Evolutionary conservation across 1,140 invertebrate species (phyloP).

Genomic region (Fopius arisanus): DNA sequence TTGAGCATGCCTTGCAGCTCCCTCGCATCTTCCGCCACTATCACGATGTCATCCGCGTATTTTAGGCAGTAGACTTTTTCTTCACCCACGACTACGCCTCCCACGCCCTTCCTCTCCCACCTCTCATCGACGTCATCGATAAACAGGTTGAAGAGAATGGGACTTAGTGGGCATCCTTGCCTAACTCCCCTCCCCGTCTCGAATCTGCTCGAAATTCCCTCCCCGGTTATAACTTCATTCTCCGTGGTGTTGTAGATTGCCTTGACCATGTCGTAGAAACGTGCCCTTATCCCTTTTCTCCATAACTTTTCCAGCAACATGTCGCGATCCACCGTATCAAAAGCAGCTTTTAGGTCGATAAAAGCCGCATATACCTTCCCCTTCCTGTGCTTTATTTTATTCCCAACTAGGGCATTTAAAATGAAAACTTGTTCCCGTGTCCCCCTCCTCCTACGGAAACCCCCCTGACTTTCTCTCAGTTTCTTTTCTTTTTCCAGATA

Average conservation of each 20-base stretch:
- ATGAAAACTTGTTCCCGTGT: not conserved
- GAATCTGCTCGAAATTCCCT: not conserved
- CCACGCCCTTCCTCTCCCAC: not conserved
- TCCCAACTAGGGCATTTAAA: too few relatives aligned
- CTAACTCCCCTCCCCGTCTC: not conserved
- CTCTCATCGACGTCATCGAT: conserved; percentile 9
- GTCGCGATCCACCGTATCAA: too few relatives aligned
- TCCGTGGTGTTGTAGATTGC: not conserved
- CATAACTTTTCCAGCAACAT: too few relatives aligned
- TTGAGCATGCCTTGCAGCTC: not conserved
- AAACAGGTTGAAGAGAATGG: too few relatives aligned
- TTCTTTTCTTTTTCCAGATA: not conserved
- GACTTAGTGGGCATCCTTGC: not conserved
- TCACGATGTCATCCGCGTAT: conserved; percentile 23
- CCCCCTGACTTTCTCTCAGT: not conserved
- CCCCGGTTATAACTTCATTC: not conserved
- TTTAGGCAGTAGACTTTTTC: conserved; percentile 2
- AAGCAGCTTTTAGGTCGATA: too few relatives aligned
- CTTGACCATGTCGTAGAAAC: too few relatives aligned
- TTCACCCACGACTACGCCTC: conserved; percentile 12
- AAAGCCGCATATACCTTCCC: too few relatives aligned
- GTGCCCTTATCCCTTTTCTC: too few relatives aligned
- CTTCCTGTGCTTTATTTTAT: too few relatives aligned
- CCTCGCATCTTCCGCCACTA: not conserved
- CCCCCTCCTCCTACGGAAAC: not conserved